Percentiles rank a stretch among this genome's conserved stretches.
phyloP scores from a whole-genome alignment of 2,113 vertebrate genomes.

The Colossoma macropomum region DNA sequence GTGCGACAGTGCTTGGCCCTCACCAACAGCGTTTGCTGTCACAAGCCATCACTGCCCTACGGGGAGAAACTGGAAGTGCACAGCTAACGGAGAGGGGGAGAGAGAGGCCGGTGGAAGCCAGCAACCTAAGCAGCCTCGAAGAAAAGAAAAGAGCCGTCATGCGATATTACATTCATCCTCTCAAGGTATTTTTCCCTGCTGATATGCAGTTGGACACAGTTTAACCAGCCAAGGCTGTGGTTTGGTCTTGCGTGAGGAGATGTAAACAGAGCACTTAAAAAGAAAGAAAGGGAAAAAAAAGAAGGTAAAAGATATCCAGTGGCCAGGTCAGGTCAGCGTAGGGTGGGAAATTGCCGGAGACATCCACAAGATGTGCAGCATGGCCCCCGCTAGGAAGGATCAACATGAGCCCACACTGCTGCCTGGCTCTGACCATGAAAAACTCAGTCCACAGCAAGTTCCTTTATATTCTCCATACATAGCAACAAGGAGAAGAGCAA shows the following conservation, averaged over 20 bases:
- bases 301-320: conserved; percentile 12
- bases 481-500: conserved; percentile 17
- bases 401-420: neutral
- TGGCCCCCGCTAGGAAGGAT: conserved; percentile 22
- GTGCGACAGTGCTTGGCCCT: conserved; percentile 55
- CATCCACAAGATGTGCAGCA: conserved; percentile 40
- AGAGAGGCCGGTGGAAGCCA: neutral
- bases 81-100: conserved; percentile 52
- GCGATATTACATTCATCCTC: conserved; percentile 31
- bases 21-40: conserved; percentile 61
- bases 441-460: neutral
- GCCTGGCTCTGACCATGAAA: neutral
- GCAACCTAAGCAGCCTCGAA: conserved; percentile 33
- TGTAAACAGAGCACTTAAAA: conserved; percentile 29
- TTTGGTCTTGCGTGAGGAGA: conserved; percentile 16
- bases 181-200: conserved; percentile 30
- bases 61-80: conserved; percentile 67
- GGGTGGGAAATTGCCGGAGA: conserved; percentile 28
- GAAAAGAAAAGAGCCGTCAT: conserved; percentile 30
- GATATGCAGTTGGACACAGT: neutral
- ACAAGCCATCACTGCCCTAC: conserved; percentile 57
- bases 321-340: neutral
- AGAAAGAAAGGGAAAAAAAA: conserved; percentile 4
- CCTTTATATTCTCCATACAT: neutral
- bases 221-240: neutral